Evolutionary conservation across 2,888 invertebrate species (phyloP).

Genomic region (Synergus itoensis): DNA sequence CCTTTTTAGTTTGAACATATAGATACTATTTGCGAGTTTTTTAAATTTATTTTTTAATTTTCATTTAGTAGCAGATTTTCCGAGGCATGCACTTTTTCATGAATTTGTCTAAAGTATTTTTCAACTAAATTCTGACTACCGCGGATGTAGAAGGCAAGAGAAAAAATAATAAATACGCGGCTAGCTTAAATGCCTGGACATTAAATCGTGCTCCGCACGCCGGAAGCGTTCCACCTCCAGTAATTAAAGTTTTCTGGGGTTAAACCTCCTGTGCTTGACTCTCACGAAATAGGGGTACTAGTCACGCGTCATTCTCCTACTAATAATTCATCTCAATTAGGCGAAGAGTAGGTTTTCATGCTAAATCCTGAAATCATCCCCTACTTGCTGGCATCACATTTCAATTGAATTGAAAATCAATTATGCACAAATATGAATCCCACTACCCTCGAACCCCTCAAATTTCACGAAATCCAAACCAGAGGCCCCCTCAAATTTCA

Average conservation of each 20-base stretch:
- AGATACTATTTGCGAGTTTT: not conserved
- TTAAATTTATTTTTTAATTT: too few species aligned
- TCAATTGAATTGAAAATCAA: not conserved
- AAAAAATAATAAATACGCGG: slow-evolving; percentile 36
- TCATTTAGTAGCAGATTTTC: not conserved
- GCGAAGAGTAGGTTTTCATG: not conserved
- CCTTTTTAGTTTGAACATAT: not conserved
- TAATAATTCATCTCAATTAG: slow-evolving; percentile 33
- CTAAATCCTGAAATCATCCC: not conserved
- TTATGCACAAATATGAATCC: too few species aligned
- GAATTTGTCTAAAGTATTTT: not conserved
- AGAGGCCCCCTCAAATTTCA: too few species aligned
- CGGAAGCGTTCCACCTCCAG: slow-evolving; percentile 32
- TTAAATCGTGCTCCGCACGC: slow-evolving; percentile 35
- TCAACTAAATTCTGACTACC: slow-evolving; percentile 18
- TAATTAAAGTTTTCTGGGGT: slow-evolving; percentile 36
- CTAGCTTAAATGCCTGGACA: slow-evolving; percentile 38
- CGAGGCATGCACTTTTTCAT: not conserved
- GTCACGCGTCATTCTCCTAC: slow-evolving; percentile 25
- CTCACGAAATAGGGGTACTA: slow-evolving; percentile 18
- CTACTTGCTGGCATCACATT: not conserved
- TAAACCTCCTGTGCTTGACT: slow-evolving; percentile 36
- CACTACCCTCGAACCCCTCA: too few species aligned
- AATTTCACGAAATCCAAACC: too few species aligned
- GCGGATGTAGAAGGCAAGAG: slow-evolving; percentile 16